A percentile compares a stretch with the other conserved stretches of the same genome.
Conservation (phyloP, 2,797 vertebrate genomes). For the Lerista edwardsae region DNA sequence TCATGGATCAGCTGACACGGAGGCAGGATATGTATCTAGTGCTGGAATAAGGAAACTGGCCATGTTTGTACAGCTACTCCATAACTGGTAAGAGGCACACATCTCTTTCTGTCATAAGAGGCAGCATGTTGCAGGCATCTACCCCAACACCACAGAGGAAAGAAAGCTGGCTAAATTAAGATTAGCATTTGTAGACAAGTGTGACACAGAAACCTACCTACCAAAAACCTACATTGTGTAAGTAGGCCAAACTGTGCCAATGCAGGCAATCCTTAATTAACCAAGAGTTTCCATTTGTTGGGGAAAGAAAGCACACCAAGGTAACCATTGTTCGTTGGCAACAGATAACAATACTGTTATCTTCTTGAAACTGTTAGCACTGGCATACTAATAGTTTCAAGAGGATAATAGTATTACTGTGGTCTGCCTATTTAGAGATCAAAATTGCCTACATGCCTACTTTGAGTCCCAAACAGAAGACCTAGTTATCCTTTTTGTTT, state of each 20-base stretch:
- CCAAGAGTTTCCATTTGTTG: neutral
- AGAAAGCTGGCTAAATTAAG: neutral
- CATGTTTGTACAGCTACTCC: neutral
- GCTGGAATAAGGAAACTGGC: neutral
- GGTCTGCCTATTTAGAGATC: too few species aligned
- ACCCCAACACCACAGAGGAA: neutral
- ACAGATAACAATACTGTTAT: neutral
- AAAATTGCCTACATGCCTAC: too few species aligned
- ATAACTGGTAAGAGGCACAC: neutral
- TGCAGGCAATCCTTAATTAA: neutral
- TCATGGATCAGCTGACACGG: too few species aligned
- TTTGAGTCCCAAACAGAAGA: neutral
- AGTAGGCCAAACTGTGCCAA: conserved; percentile 7
- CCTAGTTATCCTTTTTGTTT: neutral
- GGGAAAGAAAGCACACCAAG: neutral
- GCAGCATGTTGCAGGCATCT: neutral
- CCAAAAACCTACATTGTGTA: neutral
- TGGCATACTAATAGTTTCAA: too few species aligned
- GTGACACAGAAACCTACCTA: neutral
- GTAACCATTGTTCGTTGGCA: neutral
- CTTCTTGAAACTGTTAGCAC: too few species aligned
- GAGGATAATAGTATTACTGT: too few species aligned
- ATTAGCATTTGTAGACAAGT: neutral
- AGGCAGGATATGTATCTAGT: neutral
- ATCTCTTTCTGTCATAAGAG: neutral